phyloP scores from a whole-genome alignment of 2,797 vertebrate genomes.

The Dicrostonyx torquatus region DNA sequence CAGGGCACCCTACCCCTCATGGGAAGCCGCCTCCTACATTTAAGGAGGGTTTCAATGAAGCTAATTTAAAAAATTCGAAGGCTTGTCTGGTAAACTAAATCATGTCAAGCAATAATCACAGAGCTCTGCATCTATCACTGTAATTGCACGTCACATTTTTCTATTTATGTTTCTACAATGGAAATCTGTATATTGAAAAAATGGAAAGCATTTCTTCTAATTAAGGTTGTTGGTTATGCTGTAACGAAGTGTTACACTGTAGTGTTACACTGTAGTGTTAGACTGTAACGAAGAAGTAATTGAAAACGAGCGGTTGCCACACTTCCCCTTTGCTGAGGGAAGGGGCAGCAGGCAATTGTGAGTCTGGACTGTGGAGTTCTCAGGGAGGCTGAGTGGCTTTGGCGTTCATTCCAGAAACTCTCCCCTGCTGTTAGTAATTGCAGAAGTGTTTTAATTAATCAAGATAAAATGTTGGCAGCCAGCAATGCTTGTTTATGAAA shows the following conservation, averaged over 20 bases:
- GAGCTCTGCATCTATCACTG: neutral
- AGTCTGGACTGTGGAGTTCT: slow-evolving; percentile 18
- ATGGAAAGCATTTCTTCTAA: neutral
- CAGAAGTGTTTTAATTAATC: slow-evolving; percentile 60
- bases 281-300: neutral
- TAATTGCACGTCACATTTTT: neutral
- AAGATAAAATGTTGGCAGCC: slow-evolving; percentile 53
- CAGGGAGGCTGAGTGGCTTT: slow-evolving; percentile 1
- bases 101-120: neutral
- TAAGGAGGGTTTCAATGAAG: neutral
- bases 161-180: slow-evolving; percentile 27
- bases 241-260: too few relatives aligned
- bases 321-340: neutral
- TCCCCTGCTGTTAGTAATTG: slow-evolving; percentile 56
- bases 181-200: slow-evolving; percentile 23
- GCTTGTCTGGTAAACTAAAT: neutral
- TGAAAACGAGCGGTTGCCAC: neutral
- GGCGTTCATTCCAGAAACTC: slow-evolving; percentile 25
- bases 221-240: neutral
- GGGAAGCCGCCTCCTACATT: neutral
- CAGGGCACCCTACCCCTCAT: neutral
- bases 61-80: neutral
- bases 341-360: neutral
- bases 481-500: neutral
- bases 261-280: too few relatives aligned